These are phyloP conservation scores for Tetramorium simillimum DNA, from an alignment of 1,140 invertebrate genomes.

Conservation along the genomic window DNA sequence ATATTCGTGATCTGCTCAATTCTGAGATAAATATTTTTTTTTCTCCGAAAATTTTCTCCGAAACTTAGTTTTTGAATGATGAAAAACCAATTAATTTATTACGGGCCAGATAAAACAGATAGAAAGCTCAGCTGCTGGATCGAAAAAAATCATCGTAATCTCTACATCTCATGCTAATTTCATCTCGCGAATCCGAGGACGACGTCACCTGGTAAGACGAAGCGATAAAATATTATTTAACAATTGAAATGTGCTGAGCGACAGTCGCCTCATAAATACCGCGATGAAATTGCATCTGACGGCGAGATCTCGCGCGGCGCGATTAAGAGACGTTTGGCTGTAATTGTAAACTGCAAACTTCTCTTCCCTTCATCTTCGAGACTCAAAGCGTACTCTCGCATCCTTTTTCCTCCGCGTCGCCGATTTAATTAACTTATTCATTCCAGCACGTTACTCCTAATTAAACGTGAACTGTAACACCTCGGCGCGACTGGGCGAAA, in stretches of 20 bases:
- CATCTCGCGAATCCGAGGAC: not conserved
- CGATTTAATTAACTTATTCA: constrained; percentile 84
- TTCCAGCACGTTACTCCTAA: constrained; percentile 79
- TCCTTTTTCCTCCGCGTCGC: constrained; percentile 39
- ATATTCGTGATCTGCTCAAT: no score
- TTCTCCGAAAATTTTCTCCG: no score
- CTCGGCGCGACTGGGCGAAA: constrained; percentile 75
- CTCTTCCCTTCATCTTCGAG: not conserved
- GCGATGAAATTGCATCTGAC: not conserved
- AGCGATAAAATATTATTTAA: not conserved
- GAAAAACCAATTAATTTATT: no score
- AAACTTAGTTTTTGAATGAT: no score
- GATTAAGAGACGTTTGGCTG: constrained; percentile 32
- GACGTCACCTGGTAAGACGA: not conserved
- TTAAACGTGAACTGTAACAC: constrained; percentile 84
- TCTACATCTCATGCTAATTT: not conserved
- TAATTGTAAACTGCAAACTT: constrained; percentile 7
- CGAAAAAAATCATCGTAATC: not conserved
- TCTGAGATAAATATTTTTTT: no score
- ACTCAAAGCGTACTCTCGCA: not conserved
- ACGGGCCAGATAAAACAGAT: no score
- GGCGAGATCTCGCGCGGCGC: not conserved
- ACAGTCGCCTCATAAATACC: not conserved
- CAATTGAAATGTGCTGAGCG: not conserved
- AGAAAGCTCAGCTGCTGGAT: not conserved